Evolutionary conservation across 2,888 invertebrate species (phyloP).

Genomic region (Pinctada fucata): DNA sequence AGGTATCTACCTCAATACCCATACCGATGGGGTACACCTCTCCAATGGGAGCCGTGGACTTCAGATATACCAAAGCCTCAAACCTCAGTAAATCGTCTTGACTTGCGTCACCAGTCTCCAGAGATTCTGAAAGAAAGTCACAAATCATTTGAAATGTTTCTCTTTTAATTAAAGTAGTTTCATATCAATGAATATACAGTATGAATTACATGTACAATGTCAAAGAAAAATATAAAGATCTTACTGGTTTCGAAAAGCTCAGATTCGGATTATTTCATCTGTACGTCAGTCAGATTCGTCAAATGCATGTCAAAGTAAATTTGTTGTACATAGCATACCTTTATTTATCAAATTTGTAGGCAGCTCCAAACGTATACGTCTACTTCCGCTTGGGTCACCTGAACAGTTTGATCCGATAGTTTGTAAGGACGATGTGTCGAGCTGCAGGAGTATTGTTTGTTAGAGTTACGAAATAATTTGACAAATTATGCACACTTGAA

Average conservation of each 20-base stretch:
- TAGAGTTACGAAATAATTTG: too few relatives aligned
- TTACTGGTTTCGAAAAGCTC: background rate
- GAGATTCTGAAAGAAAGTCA: slow-evolving; percentile 6
- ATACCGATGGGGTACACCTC: slow-evolving; percentile 27
- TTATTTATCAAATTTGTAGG: slow-evolving; percentile 19
- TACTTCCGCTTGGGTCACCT: background rate
- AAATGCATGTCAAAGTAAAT: too few relatives aligned
- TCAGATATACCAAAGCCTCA: slow-evolving; percentile 22
- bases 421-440: background rate
- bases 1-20: slow-evolving; percentile 31
- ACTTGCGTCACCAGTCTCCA: background rate
- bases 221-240: background rate
- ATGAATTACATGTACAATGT: background rate
- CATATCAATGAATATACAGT: background rate
- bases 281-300: background rate
- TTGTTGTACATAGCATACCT: background rate
- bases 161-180: background rate
- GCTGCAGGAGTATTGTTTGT: background rate
- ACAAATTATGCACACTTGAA: too few relatives aligned
- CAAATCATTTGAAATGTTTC: background rate
- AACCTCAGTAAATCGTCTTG: slow-evolving; percentile 17
- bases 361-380: slow-evolving; percentile 11
- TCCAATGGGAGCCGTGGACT: slow-evolving; percentile 2
- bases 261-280: background rate
- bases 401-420: slow-evolving; percentile 10